These are phyloP conservation scores for Malurus leucopterus DNA, from an alignment of 2,797 vertebrate genomes.

Conservation along the genomic window DNA sequence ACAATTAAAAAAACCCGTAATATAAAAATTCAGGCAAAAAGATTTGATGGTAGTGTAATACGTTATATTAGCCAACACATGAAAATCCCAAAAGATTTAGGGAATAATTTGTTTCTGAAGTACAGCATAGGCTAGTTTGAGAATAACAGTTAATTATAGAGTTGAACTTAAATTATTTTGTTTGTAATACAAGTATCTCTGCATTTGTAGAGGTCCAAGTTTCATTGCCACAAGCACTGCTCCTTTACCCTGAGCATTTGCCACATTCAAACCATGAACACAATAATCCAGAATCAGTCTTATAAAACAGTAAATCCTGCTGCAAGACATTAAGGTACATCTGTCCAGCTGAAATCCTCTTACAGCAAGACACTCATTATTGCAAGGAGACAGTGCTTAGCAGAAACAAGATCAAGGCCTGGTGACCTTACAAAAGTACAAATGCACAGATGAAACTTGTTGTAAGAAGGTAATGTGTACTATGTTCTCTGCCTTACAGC, in stretches of 20 bases:
- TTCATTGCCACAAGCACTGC: not conserved
- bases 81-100: not conserved
- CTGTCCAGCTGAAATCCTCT: conserved; percentile 62
- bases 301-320: conserved; percentile 55
- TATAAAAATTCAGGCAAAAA: not conserved
- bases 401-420: conserved; percentile 28
- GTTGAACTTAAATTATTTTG: not conserved
- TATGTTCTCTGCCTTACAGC: not conserved
- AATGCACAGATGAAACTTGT: not conserved
- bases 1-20: not conserved
- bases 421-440: conserved; percentile 17
- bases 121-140: not conserved
- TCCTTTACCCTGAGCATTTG: not conserved
- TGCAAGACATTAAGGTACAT: conserved; percentile 54
- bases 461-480: not conserved
- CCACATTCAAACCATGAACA: not conserved
- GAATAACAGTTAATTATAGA: not conserved
- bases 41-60: not conserved
- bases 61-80: not conserved
- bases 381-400: not conserved
- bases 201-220: not conserved
- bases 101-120: not conserved
- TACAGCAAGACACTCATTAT: conserved; percentile 39
- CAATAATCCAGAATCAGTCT: conserved; percentile 25
- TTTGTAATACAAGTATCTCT: not conserved